A percentile compares a stretch with the other conserved stretches of the same genome.
Evolutionary conservation across 2,113 vertebrate genomes (phyloP).

Genomic region (Albula goreensis): DNA sequence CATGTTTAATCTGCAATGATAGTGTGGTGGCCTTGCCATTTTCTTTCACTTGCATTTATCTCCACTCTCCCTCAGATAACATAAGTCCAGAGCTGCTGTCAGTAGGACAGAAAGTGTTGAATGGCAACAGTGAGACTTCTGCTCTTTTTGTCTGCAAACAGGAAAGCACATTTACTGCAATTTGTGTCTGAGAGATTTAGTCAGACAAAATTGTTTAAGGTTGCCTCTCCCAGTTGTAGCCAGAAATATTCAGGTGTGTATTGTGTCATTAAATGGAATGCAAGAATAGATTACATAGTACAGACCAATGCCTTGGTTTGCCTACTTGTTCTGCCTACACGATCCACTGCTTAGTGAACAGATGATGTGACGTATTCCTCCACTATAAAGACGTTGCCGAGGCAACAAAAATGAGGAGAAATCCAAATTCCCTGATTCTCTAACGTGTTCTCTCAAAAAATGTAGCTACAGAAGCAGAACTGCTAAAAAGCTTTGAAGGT

Average conservation of each 20-base stretch:
- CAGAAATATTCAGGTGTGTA: background rate
- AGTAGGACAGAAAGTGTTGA: background rate
- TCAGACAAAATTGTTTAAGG: background rate
- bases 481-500: slow-evolving; percentile 26
- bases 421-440: slow-evolving; percentile 34
- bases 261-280: background rate
- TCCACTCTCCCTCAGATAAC: background rate
- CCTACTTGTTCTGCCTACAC: background rate
- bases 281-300: background rate
- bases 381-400: slow-evolving; percentile 44
- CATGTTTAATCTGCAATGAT: background rate
- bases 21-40: background rate
- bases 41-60: background rate
- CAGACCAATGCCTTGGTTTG: background rate
- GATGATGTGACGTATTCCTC: slow-evolving; percentile 30
- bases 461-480: slow-evolving; percentile 16
- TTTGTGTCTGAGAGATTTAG: background rate
- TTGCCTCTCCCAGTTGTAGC: background rate
- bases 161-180: background rate
- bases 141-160: background rate
- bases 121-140: background rate
- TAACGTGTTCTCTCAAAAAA: slow-evolving; percentile 16
- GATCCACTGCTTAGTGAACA: slow-evolving; percentile 4
- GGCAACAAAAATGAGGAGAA: slow-evolving; percentile 44
- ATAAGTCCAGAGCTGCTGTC: background rate